Conservation (phyloP, 2,113 vertebrate genomes). For the Orcinus orca region DNA sequence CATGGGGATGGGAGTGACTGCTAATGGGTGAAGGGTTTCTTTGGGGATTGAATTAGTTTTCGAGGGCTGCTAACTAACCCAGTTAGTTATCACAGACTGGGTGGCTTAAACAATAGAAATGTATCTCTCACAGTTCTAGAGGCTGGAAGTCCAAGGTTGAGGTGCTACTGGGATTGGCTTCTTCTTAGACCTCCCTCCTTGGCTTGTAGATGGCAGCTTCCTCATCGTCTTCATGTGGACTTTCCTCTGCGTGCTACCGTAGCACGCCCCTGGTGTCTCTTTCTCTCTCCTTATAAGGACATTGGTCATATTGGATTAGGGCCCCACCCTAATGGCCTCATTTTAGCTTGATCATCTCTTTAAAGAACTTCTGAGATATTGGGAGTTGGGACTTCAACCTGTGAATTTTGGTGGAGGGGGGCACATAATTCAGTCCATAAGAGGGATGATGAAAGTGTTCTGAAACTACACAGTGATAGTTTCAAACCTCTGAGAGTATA, state of each 20-base stretch:
- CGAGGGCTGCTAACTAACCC: neutral
- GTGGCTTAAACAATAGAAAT: neutral
- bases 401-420: neutral
- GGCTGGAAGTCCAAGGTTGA: neutral
- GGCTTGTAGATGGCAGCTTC: neutral
- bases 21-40: neutral
- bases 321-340: neutral
- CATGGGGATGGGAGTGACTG: neutral
- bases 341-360: neutral
- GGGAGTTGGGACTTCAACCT: neutral
- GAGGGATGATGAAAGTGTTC: neutral
- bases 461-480: neutral
- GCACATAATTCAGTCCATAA: neutral
- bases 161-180: neutral
- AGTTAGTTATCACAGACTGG: neutral
- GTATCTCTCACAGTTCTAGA: neutral
- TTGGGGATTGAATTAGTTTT: neutral
- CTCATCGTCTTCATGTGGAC: neutral
- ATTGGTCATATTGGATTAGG: neutral
- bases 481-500: neutral
- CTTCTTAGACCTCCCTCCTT: neutral
- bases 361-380: neutral
- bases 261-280: neutral
- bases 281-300: neutral
- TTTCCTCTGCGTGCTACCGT: neutral